Base-by-base conservation (phyloP, 2,888 invertebrate species). In the Operophtera brumata region DNA sequence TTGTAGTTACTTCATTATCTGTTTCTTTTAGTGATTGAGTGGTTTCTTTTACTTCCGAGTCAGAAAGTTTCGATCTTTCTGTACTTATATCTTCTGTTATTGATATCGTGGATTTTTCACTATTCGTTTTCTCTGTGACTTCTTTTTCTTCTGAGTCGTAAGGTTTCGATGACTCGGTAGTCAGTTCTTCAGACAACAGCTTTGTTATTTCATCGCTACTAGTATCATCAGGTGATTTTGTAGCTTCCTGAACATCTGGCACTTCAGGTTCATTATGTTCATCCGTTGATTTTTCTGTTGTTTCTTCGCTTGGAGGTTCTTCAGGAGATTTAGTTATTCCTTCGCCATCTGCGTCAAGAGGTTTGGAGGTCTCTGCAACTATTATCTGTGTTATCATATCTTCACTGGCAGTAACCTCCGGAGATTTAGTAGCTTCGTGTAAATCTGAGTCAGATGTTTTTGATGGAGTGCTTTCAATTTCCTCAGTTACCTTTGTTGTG, bases 301-400 rank as follows among this genome's bases (percentile, higher is more conserved):
- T 35, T 30, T 34, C 28, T 40, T 54, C 47, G 26, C 28, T 49
- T 30, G 7, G n/a, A 39, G 41, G 2, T 14, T 48, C 54, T 20
- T 46, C 53, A 37, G 47, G 41, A 9, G 11, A 30, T 28, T 41
- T 49, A 6, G 46, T 45, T 42, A 49, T 53, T 20, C 44, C 20
- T 25, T 42, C 25, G 2, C 37, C 20, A 28, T 54, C 48, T 13
- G 41, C 8, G 40, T 52, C 32, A 12, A 28, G 10, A 34, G 43
- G 14, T 47, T 47, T 26, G 5, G 25, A 11, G 35, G 47, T 30
- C 3, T 54, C 37, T 37, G 36, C 13, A 30, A 26, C 42, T 6
- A 25, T 12, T 35, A 20, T 30, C 11, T 42, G 41, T 42, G 25
- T 32, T 8, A 35, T 37, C 1, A 28, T 32, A 6, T 42, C 52